Conservation (phyloP, 2,888 invertebrate genomes). For the Cephus runcator region DNA sequence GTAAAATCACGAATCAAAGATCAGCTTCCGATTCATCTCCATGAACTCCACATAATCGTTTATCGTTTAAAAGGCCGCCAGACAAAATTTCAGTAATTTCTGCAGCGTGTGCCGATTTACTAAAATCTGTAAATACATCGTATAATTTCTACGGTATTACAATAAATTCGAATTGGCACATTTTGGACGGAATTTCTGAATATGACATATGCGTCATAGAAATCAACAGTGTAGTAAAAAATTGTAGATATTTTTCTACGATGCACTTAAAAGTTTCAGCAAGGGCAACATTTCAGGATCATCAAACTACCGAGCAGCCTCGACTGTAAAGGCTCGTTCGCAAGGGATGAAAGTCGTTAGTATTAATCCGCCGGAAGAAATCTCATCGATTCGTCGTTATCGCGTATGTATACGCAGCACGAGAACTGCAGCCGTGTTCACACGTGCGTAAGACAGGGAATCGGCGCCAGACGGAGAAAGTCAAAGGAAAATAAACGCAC, state of each 20-base stretch:
- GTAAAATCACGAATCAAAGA: not conserved
- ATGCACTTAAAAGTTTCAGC: not conserved
- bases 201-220: not conserved
- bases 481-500: not conserved
- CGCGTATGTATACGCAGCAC: not conserved
- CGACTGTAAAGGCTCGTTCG: not conserved
- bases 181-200: no score
- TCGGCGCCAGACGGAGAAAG: slow-evolving; percentile 4
- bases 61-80: not conserved
- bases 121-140: not conserved
- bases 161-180: no score
- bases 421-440: not conserved
- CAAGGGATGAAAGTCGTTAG: not conserved
- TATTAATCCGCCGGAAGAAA: not conserved
- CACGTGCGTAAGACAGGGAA: not conserved
- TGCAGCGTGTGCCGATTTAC: not conserved
- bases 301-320: no score
- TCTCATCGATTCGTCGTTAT: not conserved
- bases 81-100: not conserved
- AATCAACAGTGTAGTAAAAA: not conserved
- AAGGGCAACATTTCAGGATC: not conserved
- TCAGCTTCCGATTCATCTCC: not conserved
- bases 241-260: no score
- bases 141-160: no score
- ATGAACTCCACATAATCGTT: not conserved